Percentiles rank a stretch among this genome's conserved stretches.
These are phyloP conservation scores for Amblyjoppa fuscipennis DNA, from an alignment of 2,888 invertebrate genomes.

Conservation along the genomic window DNA sequence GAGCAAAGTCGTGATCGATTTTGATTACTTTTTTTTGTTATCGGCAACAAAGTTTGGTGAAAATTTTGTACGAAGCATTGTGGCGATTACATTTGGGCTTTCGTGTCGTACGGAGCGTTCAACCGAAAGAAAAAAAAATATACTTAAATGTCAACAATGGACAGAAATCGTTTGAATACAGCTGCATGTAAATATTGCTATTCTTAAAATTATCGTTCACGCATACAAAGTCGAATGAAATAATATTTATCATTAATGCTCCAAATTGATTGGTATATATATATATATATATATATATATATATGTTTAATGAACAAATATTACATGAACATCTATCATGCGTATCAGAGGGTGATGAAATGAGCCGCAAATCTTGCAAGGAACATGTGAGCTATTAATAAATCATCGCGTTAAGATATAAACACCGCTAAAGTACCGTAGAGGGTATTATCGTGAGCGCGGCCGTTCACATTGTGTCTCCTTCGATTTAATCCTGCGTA, in stretches of 20 bases:
- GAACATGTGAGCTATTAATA: conserved; percentile 62
- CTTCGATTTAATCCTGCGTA: background rate
- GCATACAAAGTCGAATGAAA: background rate
- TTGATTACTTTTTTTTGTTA: too few relatives aligned
- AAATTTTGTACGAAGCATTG: too few relatives aligned
- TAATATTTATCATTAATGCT: background rate
- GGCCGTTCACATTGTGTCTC: conserved; percentile 41
- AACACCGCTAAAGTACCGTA: conserved; percentile 24
- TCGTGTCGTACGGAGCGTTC: background rate
- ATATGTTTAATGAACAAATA: conserved; percentile 6
- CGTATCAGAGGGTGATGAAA: conserved; percentile 62
- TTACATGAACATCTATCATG: conserved; percentile 32
- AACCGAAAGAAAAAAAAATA: background rate
- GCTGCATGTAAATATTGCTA: too few relatives aligned
- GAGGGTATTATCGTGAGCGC: conserved; percentile 53
- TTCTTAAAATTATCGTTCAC: background rate
- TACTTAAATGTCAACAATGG: background rate
- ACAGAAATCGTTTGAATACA: too few relatives aligned
- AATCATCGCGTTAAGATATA: conserved; percentile 63
- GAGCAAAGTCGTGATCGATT: too few relatives aligned
- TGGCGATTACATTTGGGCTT: background rate
- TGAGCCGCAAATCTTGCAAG: conserved; percentile 53
- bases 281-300: background rate
- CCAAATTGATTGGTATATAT: background rate
- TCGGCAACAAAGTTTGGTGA: too few relatives aligned